A percentile compares a stretch with the other conserved stretches of the same genome.
phyloP scores from a whole-genome alignment of 2,113 vertebrate species.

The Neofelis nebulosa region DNA sequence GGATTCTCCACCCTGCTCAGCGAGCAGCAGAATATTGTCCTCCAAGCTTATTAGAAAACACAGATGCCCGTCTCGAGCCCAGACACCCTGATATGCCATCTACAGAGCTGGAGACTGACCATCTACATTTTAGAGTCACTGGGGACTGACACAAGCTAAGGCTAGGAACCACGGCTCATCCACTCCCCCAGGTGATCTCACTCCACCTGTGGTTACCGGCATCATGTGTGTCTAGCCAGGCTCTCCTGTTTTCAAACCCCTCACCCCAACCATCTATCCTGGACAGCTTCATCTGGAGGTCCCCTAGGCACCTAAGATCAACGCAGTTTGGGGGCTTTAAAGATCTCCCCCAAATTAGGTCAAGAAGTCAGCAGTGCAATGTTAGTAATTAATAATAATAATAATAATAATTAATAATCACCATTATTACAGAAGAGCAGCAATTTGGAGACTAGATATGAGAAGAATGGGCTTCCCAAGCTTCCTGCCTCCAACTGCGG shows the following conservation, averaged over 20 bases:
- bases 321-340: neutral
- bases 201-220: neutral
- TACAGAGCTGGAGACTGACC: neutral
- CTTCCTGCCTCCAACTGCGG: neutral
- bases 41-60: neutral
- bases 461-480: neutral
- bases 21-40: neutral
- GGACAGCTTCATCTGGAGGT: neutral
- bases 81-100: neutral
- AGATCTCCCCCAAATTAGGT: neutral
- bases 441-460: neutral
- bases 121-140: neutral
- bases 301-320: too few species aligned
- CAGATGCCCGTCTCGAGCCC: neutral
- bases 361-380: neutral
- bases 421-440: neutral
- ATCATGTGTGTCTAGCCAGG: neutral
- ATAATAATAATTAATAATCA: neutral
- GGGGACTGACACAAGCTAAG: neutral
- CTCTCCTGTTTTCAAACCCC: neutral
- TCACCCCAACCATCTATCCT: neutral
- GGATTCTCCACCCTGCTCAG: neutral
- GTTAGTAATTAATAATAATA: neutral
- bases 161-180: neutral
- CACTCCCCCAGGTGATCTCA: too few species aligned